Evolutionary conservation across 2,797 vertebrate species (phyloP), one percentile per base, ranked within the genome.

Genomic region (Megalops cyprinoides): DNA sequence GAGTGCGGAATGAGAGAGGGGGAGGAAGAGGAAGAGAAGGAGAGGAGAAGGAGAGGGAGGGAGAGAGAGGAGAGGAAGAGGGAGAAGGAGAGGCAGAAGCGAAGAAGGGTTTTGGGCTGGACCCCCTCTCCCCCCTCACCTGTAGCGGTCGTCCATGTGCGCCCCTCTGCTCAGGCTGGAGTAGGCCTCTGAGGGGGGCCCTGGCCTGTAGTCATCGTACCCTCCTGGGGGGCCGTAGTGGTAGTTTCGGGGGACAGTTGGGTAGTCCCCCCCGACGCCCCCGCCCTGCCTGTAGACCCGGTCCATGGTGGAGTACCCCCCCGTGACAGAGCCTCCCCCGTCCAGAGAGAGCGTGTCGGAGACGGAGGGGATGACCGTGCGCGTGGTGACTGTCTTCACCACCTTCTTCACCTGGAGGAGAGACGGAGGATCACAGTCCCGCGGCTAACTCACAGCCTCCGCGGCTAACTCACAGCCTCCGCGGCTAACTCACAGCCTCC

Each of bases 211-310:
- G 42, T 94, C 93, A 0, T 94, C 93, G 1, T 93, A 95, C 15
- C 88, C 93, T 8, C 86, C 93, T 0, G 2, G 94, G 85, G 92
- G 97, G 83, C 88, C 96, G 28, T 98, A 99, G 89, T 98, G 96
- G 90, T 98, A 98, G 91, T 97, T 97, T 67, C 97, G 95, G 53
- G 97, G 97, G 37, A 98, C 96, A 0, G 97, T 97, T 85, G 94
- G 94, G 88, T 96, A 93, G 0, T 96, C 94, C 0, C 93, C 88
- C 79, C 39, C 94, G 86, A 0, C 89, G 93, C 87, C 92, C 82
- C 87, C 9, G 62, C 96, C 96, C 87, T 93, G 96, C 80, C 97
- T 93, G 90, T 97, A 97, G 58, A 95, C 89, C 51, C 97, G 96
- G 87, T 98, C 97, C 83, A 96, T 88, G 0, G 97, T 96, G 79